phyloP scores from a whole-genome alignment of 2,113 vertebrate genomes.

The Nematolebias whitei region DNA sequence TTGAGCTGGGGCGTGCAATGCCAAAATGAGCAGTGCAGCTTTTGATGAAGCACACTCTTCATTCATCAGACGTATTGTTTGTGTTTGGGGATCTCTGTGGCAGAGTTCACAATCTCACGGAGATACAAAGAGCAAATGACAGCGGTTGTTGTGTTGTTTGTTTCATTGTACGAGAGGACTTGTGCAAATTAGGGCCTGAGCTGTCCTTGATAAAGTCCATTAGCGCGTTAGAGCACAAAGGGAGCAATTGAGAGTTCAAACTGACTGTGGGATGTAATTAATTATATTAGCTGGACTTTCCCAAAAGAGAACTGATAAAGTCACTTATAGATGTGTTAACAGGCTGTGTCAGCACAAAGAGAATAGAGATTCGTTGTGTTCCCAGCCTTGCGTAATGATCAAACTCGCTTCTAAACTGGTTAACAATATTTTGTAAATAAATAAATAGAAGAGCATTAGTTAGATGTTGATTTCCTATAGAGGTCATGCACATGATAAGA shows the following conservation, averaged over 20 bases:
- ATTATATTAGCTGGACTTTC: constrained; percentile 65
- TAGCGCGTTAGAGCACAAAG: constrained; percentile 36
- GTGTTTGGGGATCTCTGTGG: constrained; percentile 32
- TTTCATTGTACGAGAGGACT: constrained; percentile 29
- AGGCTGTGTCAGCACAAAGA: constrained; percentile 50
- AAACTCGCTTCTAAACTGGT: no score
- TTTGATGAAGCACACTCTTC: constrained; percentile 38
- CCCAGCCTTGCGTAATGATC: no score
- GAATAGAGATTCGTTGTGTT: background rate
- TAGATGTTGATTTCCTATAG: no score
- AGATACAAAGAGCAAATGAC: constrained; percentile 36
- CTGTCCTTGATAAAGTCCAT: constrained; percentile 54
- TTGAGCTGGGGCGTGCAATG: constrained; percentile 7
- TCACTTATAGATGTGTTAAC: constrained; percentile 57
- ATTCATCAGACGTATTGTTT: constrained; percentile 44
- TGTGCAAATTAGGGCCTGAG: constrained; percentile 36
- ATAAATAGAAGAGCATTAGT: no score
- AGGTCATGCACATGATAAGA: no score
- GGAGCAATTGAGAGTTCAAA: constrained; percentile 63
- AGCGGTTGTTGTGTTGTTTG: constrained; percentile 9
- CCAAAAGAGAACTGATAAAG: constrained; percentile 62
- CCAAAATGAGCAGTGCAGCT: constrained; percentile 23
- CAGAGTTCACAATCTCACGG: constrained; percentile 40
- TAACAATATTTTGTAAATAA: no score
- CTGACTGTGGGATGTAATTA: constrained; percentile 60